These are phyloP conservation scores for Phengaris arion DNA, from an alignment of 2,888 invertebrate species.

Conservation along the genomic window DNA sequence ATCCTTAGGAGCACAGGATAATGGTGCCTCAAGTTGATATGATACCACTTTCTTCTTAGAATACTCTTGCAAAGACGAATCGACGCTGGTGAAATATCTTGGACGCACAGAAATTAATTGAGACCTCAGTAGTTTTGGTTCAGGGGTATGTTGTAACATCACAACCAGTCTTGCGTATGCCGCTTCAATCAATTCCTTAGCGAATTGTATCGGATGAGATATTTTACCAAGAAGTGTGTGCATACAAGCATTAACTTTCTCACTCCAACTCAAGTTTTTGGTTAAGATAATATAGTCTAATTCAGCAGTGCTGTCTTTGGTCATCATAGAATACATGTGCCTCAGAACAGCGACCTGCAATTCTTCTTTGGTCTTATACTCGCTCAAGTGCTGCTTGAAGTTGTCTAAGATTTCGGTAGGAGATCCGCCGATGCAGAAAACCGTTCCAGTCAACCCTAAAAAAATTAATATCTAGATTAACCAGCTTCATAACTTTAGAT, in stretches of 20 bases:
- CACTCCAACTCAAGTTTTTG: conserved; percentile 41
- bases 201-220: conserved; percentile 55
- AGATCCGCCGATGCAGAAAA: conserved; percentile 54
- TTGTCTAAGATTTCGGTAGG: conserved; percentile 46
- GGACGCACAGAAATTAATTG: conserved; percentile 46
- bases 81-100: conserved; percentile 40
- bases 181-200: conserved; percentile 47
- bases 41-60: conserved; percentile 46
- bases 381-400: conserved; percentile 41
- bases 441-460: conserved; percentile 52
- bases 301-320: conserved; percentile 33
- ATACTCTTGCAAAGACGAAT: conserved; percentile 45
- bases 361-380: conserved; percentile 39
- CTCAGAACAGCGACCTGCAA: conserved; percentile 44
- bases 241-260: conserved; percentile 42
- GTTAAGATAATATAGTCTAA: conserved; percentile 37
- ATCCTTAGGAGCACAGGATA: conserved; percentile 45
- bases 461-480: background rate
- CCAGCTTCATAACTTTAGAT: background rate
- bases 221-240: conserved; percentile 49
- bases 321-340: conserved; percentile 46
- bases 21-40: conserved; percentile 46
- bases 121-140: conserved; percentile 44
- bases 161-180: conserved; percentile 46
- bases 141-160: conserved; percentile 38